Evolutionary conservation across 1,140 invertebrate species (phyloP).

Genomic region (Diplogasteroides magnus): DNA sequence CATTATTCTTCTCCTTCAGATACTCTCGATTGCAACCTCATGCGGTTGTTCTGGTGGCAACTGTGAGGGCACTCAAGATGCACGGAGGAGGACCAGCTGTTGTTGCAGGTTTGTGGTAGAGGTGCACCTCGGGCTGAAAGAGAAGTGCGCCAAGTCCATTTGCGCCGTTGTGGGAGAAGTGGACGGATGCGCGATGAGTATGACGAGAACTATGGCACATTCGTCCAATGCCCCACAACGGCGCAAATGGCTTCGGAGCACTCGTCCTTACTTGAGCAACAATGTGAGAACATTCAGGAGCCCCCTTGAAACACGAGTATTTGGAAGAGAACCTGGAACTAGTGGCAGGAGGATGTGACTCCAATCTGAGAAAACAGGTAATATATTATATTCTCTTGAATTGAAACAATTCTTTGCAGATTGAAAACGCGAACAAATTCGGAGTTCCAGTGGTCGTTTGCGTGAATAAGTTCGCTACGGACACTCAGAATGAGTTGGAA

Average conservation of each 20-base stretch:
- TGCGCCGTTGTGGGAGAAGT: no score
- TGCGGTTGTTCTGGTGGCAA: slow-evolving; percentile 85
- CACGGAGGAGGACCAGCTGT: slow-evolving; percentile 91
- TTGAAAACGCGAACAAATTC: slow-evolving; percentile 81
- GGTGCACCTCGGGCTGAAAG: no score
- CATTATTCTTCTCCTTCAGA: background rate
- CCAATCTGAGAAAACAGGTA: slow-evolving; percentile 76
- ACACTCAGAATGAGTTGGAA: slow-evolving; percentile 77
- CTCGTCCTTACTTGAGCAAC: slow-evolving; percentile 1
- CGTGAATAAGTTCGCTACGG: slow-evolving; percentile 78
- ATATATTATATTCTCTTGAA: background rate
- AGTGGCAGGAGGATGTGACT: slow-evolving; percentile 73
- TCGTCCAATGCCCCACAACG: background rate
- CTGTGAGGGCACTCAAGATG: slow-evolving; percentile 92
- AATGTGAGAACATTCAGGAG: slow-evolving; percentile 60
- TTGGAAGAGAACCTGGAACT: slow-evolving; percentile 78
- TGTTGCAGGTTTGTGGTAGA: slow-evolving; percentile 64
- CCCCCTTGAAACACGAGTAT: slow-evolving; percentile 77
- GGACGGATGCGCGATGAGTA: slow-evolving; percentile 6
- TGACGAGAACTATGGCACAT: background rate
- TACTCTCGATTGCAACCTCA: slow-evolving; percentile 78
- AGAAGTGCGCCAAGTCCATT: no score
- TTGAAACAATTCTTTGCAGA: slow-evolving; percentile 60
- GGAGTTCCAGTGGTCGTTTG: slow-evolving; percentile 91
- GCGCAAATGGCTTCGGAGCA: background rate